phyloP scores from a whole-genome alignment of 1,140 invertebrate species.

The Magallana gigas region DNA sequence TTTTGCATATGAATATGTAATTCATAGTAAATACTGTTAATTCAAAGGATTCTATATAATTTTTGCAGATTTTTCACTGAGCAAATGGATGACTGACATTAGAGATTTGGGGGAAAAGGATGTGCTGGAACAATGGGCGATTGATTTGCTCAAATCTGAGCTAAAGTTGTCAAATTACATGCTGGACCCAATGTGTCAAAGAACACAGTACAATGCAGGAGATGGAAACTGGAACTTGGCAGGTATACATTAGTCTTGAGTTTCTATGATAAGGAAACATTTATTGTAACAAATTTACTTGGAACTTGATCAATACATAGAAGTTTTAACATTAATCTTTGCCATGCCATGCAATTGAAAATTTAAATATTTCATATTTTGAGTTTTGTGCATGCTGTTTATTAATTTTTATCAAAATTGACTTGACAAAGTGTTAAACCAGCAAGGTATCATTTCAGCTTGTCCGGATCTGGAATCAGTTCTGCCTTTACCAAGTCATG shows the following conservation, averaged over 20 bases:
- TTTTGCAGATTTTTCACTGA: constrained; percentile 27
- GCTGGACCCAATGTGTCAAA: constrained; percentile 12
- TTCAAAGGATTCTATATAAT: too few relatives aligned
- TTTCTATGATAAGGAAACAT: too few relatives aligned
- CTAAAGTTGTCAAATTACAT: not conserved
- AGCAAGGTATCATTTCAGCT: constrained; percentile 25
- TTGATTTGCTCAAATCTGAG: constrained; percentile 37
- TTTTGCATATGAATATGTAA: too few relatives aligned
- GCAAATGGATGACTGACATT: not conserved
- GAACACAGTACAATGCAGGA: not conserved
- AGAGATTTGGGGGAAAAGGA: not conserved
- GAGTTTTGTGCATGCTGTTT: too few relatives aligned
- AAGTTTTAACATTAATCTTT: too few relatives aligned
- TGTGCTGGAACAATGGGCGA: not conserved
- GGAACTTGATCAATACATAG: too few relatives aligned
- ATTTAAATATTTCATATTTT: too few relatives aligned
- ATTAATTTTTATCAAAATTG: too few relatives aligned
- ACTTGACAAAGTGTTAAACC: too few relatives aligned
- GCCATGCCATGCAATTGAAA: too few relatives aligned
- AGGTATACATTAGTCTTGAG: not conserved
- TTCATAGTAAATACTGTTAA: too few relatives aligned
- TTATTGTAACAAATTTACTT: too few relatives aligned
- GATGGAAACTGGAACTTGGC: constrained; percentile 10
- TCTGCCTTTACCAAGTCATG: constrained; percentile 40
- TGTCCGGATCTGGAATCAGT: not conserved